Conservation (phyloP, 2,888 invertebrate species). For the Leptinotarsa peninsularis region DNA sequence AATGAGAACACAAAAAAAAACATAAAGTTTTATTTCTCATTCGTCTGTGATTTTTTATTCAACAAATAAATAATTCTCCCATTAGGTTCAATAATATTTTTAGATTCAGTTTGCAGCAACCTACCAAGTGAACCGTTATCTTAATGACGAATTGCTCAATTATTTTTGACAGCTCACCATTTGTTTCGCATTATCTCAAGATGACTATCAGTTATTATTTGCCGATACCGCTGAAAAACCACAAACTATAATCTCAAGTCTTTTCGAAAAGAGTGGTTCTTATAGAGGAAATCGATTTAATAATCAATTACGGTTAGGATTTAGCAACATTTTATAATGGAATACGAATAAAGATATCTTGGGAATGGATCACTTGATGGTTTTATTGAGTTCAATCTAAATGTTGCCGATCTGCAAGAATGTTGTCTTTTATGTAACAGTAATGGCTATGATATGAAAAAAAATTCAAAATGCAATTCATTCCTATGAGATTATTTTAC, state of each 20-base stretch:
- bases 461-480: background rate
- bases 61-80: background rate
- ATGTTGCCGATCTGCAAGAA: background rate
- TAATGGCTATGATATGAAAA: background rate
- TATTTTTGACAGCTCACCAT: conserved; percentile 6
- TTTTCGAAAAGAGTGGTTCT: conserved; percentile 6
- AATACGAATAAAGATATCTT: background rate
- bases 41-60: background rate
- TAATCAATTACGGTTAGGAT: background rate
- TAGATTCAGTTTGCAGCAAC: background rate
- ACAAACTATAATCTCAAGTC: background rate
- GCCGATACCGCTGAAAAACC: conserved; percentile 3
- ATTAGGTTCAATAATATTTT: background rate
- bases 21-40: no score
- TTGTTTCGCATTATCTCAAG: conserved; percentile 14
- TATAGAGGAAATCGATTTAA: conserved; percentile 1
- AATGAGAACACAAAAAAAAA: no score
- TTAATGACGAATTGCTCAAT: conserved; percentile 10
- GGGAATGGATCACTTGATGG: background rate
- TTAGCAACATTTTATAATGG: background rate
- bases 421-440: background rate
- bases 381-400: background rate
- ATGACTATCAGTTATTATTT: conserved; percentile 3
- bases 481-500: background rate
- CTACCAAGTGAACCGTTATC: background rate